Evolutionary conservation across 53 echinoderm and acorn worm genomes (phyloP).

Genomic region (Antedon mediterranea): DNA sequence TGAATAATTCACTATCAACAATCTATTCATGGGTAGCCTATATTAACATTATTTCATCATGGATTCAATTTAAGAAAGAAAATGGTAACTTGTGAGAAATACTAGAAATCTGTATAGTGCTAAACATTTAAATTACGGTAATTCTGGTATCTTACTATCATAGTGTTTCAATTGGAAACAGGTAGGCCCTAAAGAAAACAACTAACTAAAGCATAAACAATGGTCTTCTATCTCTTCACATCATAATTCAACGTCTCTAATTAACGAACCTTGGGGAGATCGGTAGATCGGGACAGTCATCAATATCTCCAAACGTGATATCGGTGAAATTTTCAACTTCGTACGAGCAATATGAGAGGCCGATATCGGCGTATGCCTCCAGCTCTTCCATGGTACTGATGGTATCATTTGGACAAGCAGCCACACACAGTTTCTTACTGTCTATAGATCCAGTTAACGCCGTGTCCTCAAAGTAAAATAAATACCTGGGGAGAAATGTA

Average conservation of each 20-base stretch:
- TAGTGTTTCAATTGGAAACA: no score
- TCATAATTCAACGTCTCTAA: not conserved
- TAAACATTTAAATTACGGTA: no score
- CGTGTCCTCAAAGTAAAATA: constrained; percentile 54
- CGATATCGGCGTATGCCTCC: constrained; percentile 27
- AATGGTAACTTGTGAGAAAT: no score
- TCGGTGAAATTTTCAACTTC: constrained; percentile 32
- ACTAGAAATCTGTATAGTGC: no score
- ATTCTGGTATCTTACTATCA: no score
- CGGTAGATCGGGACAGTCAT: constrained; percentile 48
- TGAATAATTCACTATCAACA: no score
- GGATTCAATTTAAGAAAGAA: no score
- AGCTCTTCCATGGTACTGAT: constrained; percentile 21
- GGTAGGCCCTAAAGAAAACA: no score
- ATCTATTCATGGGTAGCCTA: no score
- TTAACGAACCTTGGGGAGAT: constrained; percentile 32
- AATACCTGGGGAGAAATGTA: constrained; percentile 25
- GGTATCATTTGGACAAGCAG: constrained; percentile 51
- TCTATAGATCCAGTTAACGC: constrained; percentile 12
- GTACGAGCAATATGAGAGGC: constrained; percentile 45
- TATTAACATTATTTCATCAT: no score
- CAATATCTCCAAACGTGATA: constrained; percentile 23
- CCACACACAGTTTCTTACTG: constrained; percentile 51
- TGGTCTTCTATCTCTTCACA: not conserved
- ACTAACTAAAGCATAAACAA: not conserved